Evolutionary conservation across 2,888 invertebrate species (phyloP).

Genomic region (Lutraria lutraria): DNA sequence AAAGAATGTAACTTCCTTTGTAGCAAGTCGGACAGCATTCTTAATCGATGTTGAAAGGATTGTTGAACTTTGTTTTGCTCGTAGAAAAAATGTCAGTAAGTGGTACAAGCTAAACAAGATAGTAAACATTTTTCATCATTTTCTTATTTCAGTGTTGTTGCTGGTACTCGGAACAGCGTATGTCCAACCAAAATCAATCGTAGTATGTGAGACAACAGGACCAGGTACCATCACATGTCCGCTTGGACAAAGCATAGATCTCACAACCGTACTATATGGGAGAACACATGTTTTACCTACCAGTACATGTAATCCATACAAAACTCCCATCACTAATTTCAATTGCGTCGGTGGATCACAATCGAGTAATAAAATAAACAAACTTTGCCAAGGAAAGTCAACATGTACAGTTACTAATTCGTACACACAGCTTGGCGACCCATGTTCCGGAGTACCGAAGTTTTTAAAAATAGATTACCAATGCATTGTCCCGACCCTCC

Average conservation of each 20-base stretch:
- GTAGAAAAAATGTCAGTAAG: not conserved
- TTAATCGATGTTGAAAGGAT: no score
- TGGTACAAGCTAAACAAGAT: not conserved
- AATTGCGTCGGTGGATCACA: slow-evolving; percentile 53
- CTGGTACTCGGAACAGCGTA: slow-evolving; percentile 1
- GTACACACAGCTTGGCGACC: slow-evolving; percentile 63
- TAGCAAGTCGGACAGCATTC: no score
- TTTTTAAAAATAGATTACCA: slow-evolving; percentile 69
- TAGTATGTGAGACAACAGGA: slow-evolving; percentile 53
- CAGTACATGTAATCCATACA: slow-evolving; percentile 56
- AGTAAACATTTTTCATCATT: not conserved
- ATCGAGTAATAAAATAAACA: slow-evolving; percentile 44
- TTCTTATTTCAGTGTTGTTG: slow-evolving; percentile 45
- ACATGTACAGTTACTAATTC: slow-evolving; percentile 56
- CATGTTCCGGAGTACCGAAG: slow-evolving; percentile 68
- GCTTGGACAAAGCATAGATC: slow-evolving; percentile 53
- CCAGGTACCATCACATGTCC: slow-evolving; percentile 52
- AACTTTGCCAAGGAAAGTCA: slow-evolving; percentile 48
- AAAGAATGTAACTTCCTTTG: no score
- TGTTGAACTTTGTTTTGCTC: not conserved
- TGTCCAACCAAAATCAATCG: slow-evolving; percentile 33
- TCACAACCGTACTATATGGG: slow-evolving; percentile 55
- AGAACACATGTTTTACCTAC: slow-evolving; percentile 52
- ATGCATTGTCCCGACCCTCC: slow-evolving; percentile 53
- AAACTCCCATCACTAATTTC: slow-evolving; percentile 34